Evolutionary conservation across 2,113 vertebrate genomes (phyloP).

Genomic region (Empidonax traillii): DNA sequence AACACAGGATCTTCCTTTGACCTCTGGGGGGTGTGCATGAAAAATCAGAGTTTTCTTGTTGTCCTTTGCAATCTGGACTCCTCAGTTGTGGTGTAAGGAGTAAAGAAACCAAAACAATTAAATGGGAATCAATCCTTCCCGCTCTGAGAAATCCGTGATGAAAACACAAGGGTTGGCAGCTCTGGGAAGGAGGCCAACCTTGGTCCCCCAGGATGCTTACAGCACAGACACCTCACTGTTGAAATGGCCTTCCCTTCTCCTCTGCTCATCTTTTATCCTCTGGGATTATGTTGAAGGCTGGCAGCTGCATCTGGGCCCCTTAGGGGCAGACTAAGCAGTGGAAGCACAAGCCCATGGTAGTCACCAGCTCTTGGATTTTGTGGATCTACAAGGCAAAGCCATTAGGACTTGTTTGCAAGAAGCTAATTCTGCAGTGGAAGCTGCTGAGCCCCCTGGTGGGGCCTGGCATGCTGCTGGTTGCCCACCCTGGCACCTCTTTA

Average conservation of each 20-base stretch:
- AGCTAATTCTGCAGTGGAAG: not conserved
- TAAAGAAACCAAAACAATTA: not conserved
- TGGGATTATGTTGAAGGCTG: not conserved
- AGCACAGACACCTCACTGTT: not conserved
- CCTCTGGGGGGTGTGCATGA: not conserved
- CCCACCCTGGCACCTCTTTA: not conserved
- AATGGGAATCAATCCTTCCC: not conserved
- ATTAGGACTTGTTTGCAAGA: not conserved
- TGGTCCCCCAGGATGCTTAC: accelerated
- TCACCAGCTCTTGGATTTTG: not conserved
- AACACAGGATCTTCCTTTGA: not conserved
- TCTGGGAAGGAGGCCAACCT: not conserved
- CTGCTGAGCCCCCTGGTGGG: not conserved
- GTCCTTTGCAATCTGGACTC: not conserved
- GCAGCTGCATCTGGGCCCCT: not conserved
- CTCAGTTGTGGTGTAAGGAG: not conserved
- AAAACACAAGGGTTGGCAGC: not conserved
- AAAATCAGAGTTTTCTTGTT: not conserved
- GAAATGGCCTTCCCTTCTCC: not conserved
- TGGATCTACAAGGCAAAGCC: not conserved
- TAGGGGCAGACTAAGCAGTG: not conserved
- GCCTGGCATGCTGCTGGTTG: not conserved
- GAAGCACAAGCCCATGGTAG: not conserved
- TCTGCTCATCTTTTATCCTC: not conserved
- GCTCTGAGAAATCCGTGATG: not conserved